These are phyloP conservation scores for Pycnonotus jocosus DNA, from an alignment of 2,113 vertebrate species.

Conservation along the genomic window DNA sequence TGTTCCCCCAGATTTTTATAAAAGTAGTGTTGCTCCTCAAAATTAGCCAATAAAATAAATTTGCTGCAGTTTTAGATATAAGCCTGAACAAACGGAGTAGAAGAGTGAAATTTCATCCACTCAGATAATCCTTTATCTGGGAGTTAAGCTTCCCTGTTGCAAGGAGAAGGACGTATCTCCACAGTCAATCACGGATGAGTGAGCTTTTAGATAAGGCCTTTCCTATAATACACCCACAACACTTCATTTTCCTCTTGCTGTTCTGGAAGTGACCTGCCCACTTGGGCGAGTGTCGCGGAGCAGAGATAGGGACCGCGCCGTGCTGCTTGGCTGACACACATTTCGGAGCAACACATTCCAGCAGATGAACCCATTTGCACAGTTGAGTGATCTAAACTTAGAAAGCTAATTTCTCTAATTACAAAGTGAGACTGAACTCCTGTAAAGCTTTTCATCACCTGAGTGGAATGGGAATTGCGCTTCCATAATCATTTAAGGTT, in stretches of 20 bases:
- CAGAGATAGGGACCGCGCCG: conserved; percentile 44
- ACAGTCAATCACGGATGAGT: neutral
- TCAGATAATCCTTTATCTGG: conserved; percentile 24
- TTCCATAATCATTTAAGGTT: conserved; percentile 52
- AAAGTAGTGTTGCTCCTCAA: neutral
- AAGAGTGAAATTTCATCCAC: neutral
- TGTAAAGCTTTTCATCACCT: conserved; percentile 67
- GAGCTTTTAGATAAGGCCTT: conserved; percentile 52
- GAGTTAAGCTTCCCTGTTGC: neutral
- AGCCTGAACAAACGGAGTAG: neutral
- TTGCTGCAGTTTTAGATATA: neutral
- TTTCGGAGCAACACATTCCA: conserved; percentile 50
- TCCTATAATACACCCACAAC: conserved; percentile 40
- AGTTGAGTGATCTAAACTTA: conserved; percentile 70
- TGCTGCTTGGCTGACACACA: conserved; percentile 30
- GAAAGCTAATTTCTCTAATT: conserved; percentile 74
- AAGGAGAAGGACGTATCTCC: neutral
- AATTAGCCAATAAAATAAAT: neutral
- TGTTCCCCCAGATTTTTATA: neutral
- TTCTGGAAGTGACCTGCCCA: conserved; percentile 27
- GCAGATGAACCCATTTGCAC: conserved; percentile 63
- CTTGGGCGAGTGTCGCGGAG: neutral
- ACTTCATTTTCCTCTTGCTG: conserved; percentile 48
- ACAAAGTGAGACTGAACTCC: conserved; percentile 68
- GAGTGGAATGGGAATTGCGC: conserved; percentile 56